phyloP scores from a whole-genome alignment of 35 echinoderm and acorn worm species.

The Eucidaris tribuloides region DNA sequence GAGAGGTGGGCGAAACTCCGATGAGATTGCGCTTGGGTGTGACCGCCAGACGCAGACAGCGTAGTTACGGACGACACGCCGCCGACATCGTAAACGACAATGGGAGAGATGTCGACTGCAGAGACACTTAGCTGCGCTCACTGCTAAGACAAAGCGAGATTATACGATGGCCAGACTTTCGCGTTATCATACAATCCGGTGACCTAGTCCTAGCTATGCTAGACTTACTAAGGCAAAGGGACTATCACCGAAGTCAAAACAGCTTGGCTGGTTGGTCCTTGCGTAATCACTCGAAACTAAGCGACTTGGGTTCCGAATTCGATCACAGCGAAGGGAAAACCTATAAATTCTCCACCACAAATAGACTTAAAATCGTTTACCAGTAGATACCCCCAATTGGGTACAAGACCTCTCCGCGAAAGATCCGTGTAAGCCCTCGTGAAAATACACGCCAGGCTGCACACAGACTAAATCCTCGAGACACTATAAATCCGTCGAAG shows the following conservation, averaged over 20 bases:
- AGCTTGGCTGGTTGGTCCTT: neutral
- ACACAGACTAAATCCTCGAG: neutral
- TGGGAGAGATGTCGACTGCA: neutral
- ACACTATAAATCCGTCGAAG: neutral
- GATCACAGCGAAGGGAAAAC: neutral
- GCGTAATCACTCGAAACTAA: neutral
- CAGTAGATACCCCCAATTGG: conserved; percentile 10
- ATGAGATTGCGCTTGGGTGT: neutral
- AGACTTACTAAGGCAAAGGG: neutral
- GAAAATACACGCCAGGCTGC: neutral
- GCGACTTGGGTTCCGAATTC: conserved; percentile 16
- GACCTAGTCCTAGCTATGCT: neutral
- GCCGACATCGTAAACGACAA: neutral
- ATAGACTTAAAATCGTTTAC: neutral
- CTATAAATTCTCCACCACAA: neutral
- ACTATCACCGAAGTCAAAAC: neutral
- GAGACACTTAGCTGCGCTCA: neutral
- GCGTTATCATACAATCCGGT: neutral
- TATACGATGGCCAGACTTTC: too few species aligned
- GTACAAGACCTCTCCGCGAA: neutral
- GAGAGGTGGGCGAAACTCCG: neutral
- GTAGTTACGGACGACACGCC: neutral
- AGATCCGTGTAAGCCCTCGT: neutral
- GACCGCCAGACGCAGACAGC: neutral
- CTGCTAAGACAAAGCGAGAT: neutral